A percentile compares a stretch with the other conserved stretches of the same genome.
phyloP scores from a whole-genome alignment of 2,797 vertebrate genomes.

The Pseudochaenichthys georgianus region DNA sequence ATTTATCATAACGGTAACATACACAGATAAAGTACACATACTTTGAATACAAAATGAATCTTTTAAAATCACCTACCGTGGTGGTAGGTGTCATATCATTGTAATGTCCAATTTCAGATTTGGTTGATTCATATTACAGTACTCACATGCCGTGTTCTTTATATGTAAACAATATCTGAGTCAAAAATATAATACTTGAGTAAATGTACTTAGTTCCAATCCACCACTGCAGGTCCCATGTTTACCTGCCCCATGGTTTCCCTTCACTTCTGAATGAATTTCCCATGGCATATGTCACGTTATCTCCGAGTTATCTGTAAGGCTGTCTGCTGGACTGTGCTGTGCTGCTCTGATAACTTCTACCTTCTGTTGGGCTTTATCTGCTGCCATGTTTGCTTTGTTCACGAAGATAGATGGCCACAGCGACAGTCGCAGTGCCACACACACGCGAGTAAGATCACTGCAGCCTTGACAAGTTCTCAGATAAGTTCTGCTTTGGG shows the following conservation, averaged over 20 bases:
- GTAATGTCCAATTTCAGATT: too few relatives aligned
- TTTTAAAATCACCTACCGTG: too few relatives aligned
- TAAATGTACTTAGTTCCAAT: too few relatives aligned
- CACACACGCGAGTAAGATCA: not conserved
- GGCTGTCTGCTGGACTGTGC: conserved; percentile 3
- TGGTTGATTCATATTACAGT: too few relatives aligned
- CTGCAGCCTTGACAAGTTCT: conserved; percentile 42
- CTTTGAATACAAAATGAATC: too few relatives aligned
- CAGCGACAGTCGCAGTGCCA: not conserved
- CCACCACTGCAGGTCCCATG: too few relatives aligned
- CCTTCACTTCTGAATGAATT: not conserved
- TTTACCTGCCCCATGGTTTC: not conserved
- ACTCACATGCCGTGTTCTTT: too few relatives aligned
- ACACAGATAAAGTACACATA: too few relatives aligned
- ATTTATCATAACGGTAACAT: too few relatives aligned
- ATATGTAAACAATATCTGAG: too few relatives aligned
- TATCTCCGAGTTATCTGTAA: conserved; percentile 31
- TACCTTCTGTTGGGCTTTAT: conserved; percentile 16
- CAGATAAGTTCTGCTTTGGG: conserved; percentile 41
- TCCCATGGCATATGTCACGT: conserved; percentile 9
- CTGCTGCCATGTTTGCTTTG: conserved; percentile 20
- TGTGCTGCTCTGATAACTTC: conserved; percentile 28
- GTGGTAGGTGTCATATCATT: too few relatives aligned
- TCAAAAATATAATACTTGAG: too few relatives aligned
- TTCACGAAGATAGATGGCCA: conserved; percentile 11